phyloP scores from a whole-genome alignment of 2,797 vertebrate species.

The Rhynchotus rufescens region DNA sequence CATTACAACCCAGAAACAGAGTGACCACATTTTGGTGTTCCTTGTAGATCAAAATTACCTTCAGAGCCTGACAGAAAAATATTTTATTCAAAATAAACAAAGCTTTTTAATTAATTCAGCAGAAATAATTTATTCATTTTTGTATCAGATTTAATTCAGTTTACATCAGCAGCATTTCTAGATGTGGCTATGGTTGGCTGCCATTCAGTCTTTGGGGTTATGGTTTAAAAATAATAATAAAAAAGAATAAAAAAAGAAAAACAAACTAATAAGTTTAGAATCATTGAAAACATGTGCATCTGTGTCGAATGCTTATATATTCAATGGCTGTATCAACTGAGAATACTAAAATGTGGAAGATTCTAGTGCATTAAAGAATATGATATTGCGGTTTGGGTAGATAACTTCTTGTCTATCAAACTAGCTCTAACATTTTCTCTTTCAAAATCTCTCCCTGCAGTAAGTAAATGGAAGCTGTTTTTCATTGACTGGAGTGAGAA shows the following conservation, averaged over 20 bases:
- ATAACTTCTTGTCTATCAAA: slow-evolving; percentile 42
- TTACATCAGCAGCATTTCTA: slow-evolving; percentile 74
- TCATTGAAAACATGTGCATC: slow-evolving; percentile 80
- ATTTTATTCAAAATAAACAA: slow-evolving; percentile 32
- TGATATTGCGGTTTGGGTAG: slow-evolving; percentile 64
- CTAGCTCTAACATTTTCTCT: background rate
- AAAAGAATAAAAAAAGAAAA: slow-evolving; percentile 47
- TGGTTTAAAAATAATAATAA: slow-evolving; percentile 8
- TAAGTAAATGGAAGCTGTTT: background rate
- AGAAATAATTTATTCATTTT: slow-evolving; percentile 56
- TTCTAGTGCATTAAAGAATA: slow-evolving; percentile 1
- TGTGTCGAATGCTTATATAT: slow-evolving; percentile 57
- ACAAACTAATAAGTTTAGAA: slow-evolving; percentile 66
- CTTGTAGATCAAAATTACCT: background rate
- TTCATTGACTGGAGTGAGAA: background rate
- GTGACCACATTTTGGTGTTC: slow-evolving; percentile 12
- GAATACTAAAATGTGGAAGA: slow-evolving; percentile 42
- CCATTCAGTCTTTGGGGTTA: slow-evolving; percentile 79
- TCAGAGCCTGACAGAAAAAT: background rate
- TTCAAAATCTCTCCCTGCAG: background rate
- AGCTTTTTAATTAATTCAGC: slow-evolving; percentile 42
- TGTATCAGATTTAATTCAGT: slow-evolving; percentile 67
- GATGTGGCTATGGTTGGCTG: slow-evolving; percentile 78
- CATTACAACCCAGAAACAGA: slow-evolving; percentile 43
- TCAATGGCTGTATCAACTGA: slow-evolving; percentile 68